A percentile compares a stretch with the other conserved stretches of the same genome.
Conservation (phyloP, 2,113 vertebrate species). For the Centropus unirufus region DNA sequence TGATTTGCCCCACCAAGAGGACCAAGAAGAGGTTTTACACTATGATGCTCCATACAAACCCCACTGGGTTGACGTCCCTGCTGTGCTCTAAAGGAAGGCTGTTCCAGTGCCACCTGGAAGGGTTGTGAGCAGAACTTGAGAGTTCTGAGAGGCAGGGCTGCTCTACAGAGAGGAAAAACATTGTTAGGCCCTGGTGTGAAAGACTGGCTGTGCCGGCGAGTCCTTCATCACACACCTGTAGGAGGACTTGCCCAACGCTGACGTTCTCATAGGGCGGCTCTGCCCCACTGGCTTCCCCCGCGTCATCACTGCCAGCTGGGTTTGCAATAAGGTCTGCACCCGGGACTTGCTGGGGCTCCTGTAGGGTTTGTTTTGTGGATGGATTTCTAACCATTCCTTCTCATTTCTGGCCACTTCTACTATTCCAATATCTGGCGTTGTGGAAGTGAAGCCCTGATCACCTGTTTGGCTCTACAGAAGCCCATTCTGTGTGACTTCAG, state of each 20-base stretch:
- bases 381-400: not conserved
- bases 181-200: not conserved
- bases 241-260: not conserved
- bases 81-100: not conserved
- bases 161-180: not conserved
- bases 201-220: no score
- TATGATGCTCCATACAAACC: not conserved
- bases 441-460: not conserved
- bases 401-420: not conserved
- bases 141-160: not conserved
- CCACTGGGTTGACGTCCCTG: not conserved
- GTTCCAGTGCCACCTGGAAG: not conserved
- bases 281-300: not conserved
- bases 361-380: not conserved
- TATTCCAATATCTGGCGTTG: not conserved
- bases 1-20: not conserved
- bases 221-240: not conserved
- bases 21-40: not conserved
- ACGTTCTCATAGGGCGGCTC: not conserved
- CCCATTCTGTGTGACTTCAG: not conserved
- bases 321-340: not conserved
- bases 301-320: not conserved
- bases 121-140: not conserved
- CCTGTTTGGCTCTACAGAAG: not conserved
- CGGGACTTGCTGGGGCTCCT: not conserved